Conservation (phyloP, 2,888 invertebrate species). For the Conops quadrifasciatus region DNA sequence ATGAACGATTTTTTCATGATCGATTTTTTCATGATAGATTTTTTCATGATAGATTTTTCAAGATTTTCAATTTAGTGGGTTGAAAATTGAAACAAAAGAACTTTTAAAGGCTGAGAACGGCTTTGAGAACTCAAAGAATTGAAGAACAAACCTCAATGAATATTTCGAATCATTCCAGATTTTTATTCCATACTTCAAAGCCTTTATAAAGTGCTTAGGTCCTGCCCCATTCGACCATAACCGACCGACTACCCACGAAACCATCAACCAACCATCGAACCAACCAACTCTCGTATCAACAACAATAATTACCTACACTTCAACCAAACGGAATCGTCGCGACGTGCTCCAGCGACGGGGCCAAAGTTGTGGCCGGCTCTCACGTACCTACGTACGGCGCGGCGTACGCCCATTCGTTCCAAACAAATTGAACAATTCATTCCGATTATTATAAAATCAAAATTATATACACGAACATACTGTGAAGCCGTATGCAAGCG, state of each 20-base stretch:
- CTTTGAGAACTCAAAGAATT: too few relatives aligned
- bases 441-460: conserved; percentile 36
- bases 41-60: too few relatives aligned
- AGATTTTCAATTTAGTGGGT: too few relatives aligned
- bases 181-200: too few relatives aligned
- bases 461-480: background rate
- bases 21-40: too few relatives aligned
- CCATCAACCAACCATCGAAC: conserved; percentile 17
- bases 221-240: background rate
- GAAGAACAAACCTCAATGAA: too few relatives aligned
- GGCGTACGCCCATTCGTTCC: conserved; percentile 28
- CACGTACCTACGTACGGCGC: background rate
- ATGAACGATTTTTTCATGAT: too few relatives aligned
- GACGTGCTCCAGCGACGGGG: conserved; percentile 31
- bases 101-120: too few relatives aligned
- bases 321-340: conserved; percentile 33
- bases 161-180: too few relatives aligned
- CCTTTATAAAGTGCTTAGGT: background rate
- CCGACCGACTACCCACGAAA: conserved; percentile 3
- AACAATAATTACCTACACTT: conserved; percentile 37
- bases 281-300: conserved; percentile 7
- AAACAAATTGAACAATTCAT: conserved; percentile 36
- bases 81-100: too few relatives aligned
- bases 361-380: background rate
- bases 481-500: too few relatives aligned